Base-by-base conservation (phyloP, 2,797 vertebrate genomes). In the Mionectes olivaceus region DNA sequence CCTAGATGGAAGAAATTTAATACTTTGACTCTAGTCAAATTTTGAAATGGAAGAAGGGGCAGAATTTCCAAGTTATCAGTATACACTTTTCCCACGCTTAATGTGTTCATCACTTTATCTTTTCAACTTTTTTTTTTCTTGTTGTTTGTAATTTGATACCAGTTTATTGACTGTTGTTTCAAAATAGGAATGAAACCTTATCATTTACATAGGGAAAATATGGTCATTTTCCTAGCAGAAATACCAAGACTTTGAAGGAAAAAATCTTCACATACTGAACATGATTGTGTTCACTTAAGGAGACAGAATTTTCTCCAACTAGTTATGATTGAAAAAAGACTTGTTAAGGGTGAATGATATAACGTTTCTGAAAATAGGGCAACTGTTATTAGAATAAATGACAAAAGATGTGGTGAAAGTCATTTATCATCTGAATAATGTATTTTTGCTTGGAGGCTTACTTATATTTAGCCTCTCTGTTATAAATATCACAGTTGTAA, bases 311-410 rank as follows among this genome's bases (percentile, higher is more conserved):
- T 96, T 75, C 30, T 94, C 46, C 47, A 82, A 5, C 27, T 70
- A 59, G 53, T 82, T 93, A 64, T 64, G 74, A 82, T 68, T 27
- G 60, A 64, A 77, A 91, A 92, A 53, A 89, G 56, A 82, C 24
- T 68, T 82, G 87, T 91, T 96, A 95, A 95, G 39, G 50, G 33
- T 79, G 91, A 96, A 83, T 91, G 77, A 93, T 88, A 61, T 7
- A 56, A 94, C 84, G 59, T 85, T 95, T 56, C 83, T 94, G 87
- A 93, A 96, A 96, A 94, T 80, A 87, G 81, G 41, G 67, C 50
- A 70, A 68, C 35, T 86, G 47, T 75, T 87, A 92, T 50, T 90
- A 87, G 71, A 95, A 71, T 75, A 93, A 90, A 83, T 81, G 79
- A 68, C 80, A 89, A 87, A 93, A 94, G 90, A 63, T 39, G 4